phyloP scores from a whole-genome alignment of 2,113 vertebrate species.

The Lamprologus lemairii region DNA sequence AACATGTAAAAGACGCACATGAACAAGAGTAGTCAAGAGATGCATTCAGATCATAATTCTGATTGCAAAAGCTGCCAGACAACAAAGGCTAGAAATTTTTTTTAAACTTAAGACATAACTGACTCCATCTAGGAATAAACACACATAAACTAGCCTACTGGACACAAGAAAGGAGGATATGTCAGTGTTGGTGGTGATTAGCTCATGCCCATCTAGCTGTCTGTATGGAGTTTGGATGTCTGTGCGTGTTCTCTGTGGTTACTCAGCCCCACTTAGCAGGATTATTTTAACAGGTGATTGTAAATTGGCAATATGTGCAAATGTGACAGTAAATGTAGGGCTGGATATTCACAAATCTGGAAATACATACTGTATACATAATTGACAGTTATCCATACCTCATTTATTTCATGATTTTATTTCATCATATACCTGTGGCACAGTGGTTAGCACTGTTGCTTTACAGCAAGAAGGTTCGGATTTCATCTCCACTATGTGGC shows the following conservation, averaged over 20 bases:
- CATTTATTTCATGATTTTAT: not conserved
- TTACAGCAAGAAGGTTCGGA: not conserved
- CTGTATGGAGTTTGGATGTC: not conserved
- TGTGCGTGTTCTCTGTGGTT: not conserved
- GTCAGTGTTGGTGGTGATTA: not conserved
- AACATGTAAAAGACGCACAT: not conserved
- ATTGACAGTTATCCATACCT: not conserved
- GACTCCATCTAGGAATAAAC: not conserved
- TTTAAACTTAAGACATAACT: not conserved
- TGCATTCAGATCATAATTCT: not conserved
- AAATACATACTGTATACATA: not conserved
- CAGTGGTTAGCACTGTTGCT: not conserved
- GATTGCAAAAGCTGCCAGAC: not conserved
- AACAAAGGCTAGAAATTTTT: fast-evolving
- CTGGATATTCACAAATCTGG: not conserved
- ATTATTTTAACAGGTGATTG: not conserved
- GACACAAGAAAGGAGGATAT: not conserved
- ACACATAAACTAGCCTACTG: not conserved
- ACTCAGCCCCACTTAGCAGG: not conserved
- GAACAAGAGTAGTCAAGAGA: too few relatives aligned
- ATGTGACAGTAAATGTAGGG: not conserved
- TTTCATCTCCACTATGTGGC: not conserved
- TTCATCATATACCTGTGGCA: not conserved
- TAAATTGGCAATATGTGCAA: not conserved
- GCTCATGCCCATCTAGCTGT: not conserved